These are phyloP conservation scores for Sciurus vulgaris DNA, from an alignment of 2,797 vertebrate species.

Conservation along the genomic window DNA sequence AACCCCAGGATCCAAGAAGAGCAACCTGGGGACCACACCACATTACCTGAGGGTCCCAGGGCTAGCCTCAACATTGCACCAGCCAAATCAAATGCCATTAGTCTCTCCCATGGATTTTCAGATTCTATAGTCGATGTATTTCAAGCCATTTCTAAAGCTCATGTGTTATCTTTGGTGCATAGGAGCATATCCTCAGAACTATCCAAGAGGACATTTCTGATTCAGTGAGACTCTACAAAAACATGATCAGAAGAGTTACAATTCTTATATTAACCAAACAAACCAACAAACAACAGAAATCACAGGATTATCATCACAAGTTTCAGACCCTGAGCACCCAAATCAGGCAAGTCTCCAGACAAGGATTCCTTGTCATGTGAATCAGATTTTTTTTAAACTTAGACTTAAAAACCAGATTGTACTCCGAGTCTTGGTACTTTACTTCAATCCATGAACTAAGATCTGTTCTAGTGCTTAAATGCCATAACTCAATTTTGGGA, in stretches of 20 bases:
- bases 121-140: background rate
- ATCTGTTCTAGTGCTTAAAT: background rate
- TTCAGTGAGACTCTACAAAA: background rate
- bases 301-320: background rate
- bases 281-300: background rate
- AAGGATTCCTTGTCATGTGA: background rate
- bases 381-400: background rate
- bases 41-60: background rate
- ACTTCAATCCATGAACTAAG: background rate
- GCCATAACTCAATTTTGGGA: background rate
- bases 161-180: background rate
- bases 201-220: background rate
- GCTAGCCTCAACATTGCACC: background rate
- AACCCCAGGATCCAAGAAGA: background rate
- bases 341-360: background rate
- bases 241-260: background rate
- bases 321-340: background rate
- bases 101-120: background rate
- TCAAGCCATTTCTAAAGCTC: slow-evolving; percentile 2
- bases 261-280: background rate
- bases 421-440: background rate
- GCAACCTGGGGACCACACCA: background rate
- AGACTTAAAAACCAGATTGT: background rate
- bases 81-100: background rate
- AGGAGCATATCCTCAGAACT: background rate